Evolutionary conservation across 2,888 invertebrate species (phyloP).

Genomic region (Eristalinus sepulchralis): DNA sequence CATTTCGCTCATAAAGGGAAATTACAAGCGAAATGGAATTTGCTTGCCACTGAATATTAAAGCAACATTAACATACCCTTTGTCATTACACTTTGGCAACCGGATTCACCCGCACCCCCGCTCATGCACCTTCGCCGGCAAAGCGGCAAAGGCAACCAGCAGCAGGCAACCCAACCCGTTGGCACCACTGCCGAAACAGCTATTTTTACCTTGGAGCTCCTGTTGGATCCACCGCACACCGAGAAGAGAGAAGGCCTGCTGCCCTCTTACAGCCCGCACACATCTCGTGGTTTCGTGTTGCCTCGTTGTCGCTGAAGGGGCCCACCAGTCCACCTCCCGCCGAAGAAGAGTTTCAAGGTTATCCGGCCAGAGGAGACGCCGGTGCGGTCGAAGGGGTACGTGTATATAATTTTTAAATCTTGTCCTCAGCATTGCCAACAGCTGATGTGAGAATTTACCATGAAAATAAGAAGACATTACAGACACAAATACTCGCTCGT

Average conservation of each 20-base stretch:
- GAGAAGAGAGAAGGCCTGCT: background rate
- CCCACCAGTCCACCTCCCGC: background rate
- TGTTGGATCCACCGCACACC: conserved; percentile 26
- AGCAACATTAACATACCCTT: conserved; percentile 71
- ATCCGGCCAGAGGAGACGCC: background rate
- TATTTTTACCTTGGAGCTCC: conserved; percentile 45
- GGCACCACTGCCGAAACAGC: conserved; percentile 11
- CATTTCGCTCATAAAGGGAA: conserved; percentile 71
- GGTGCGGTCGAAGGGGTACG: conserved; percentile 47
- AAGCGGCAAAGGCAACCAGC: background rate
- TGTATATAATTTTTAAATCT: conserved; percentile 68
- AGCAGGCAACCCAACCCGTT: background rate
- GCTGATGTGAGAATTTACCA: conserved; percentile 63
- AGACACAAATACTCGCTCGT: conserved; percentile 3
- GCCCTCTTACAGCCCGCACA: conserved; percentile 12
- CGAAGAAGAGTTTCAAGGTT: conserved; percentile 8
- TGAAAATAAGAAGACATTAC: conserved; percentile 63
- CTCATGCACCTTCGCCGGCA: background rate
- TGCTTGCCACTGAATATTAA: conserved; percentile 72
- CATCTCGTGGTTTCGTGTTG: conserved; percentile 28
- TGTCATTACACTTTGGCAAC: conserved; percentile 69
- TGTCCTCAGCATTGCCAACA: conserved; percentile 63
- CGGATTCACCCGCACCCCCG: conserved; percentile 35
- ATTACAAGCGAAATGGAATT: conserved; percentile 72
- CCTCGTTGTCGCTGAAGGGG: conserved; percentile 24